Evolutionary conservation across 1,140 invertebrate species (phyloP).

Genomic region (Drosophila miranda): DNA sequence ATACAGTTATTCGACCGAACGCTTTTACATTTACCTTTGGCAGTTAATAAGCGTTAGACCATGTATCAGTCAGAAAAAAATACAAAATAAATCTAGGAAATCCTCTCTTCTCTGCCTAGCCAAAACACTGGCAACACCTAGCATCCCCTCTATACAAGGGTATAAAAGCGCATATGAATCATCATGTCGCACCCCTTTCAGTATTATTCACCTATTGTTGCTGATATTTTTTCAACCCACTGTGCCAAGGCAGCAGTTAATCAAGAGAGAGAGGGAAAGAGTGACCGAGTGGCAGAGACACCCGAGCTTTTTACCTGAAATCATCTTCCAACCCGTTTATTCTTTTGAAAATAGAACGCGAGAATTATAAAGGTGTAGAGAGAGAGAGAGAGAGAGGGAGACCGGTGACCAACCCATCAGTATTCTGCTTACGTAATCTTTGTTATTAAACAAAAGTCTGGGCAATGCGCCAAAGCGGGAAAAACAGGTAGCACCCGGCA

Average conservation of each 20-base stretch:
- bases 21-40: too few relatives aligned
- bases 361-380: neutral
- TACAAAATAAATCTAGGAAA: too few relatives aligned
- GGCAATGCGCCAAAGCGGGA: slow-evolving; percentile 56
- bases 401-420: neutral
- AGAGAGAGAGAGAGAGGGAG: slow-evolving; percentile 13
- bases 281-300: neutral
- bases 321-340: slow-evolving; percentile 28
- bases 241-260: too few relatives aligned
- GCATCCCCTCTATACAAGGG: too few relatives aligned
- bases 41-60: too few relatives aligned
- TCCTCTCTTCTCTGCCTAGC: too few relatives aligned
- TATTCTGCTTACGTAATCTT: slow-evolving; percentile 64
- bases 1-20: too few relatives aligned
- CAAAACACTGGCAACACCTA: too few relatives aligned
- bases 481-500: slow-evolving; percentile 45
- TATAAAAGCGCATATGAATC: slow-evolving; percentile 18
- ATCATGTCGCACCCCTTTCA: slow-evolving; percentile 16
- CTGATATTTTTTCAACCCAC: slow-evolving; percentile 5
- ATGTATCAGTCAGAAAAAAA: too few relatives aligned
- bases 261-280: neutral
- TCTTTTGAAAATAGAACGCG: neutral
- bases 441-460: slow-evolving; percentile 71
- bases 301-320: slow-evolving; percentile 15
- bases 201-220: neutral